phyloP scores from a whole-genome alignment of 2,113 vertebrate genomes.

The Danio rerio region GRCz12tu NC_133180.1:42035501-42036000 shows the following conservation, averaged over 20 bases:
- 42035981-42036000: conserved; percentile 84
- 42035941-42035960: conserved; percentile 87
- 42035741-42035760: conserved; percentile 85
- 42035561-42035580: no score
- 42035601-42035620: not conserved
- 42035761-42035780: conserved; percentile 85
- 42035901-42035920: conserved; percentile 88
- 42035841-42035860: not conserved
- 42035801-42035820: conserved; percentile 19
- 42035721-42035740: conserved; percentile 86
- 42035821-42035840: not conserved
- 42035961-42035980: conserved; percentile 87
- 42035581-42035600: no score
- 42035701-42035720: conserved; percentile 76
- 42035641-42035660: no score
- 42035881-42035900: no score
- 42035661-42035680: not conserved
- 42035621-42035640: no score
- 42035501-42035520: no score
- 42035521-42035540: no score
- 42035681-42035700: not conserved
- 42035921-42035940: conserved; percentile 85
- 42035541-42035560: no score
- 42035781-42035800: conserved; percentile 86
- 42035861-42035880: no score